Base-by-base conservation (phyloP, 2,888 invertebrate genomes). In the Alloscopus bannaensis region DNA sequence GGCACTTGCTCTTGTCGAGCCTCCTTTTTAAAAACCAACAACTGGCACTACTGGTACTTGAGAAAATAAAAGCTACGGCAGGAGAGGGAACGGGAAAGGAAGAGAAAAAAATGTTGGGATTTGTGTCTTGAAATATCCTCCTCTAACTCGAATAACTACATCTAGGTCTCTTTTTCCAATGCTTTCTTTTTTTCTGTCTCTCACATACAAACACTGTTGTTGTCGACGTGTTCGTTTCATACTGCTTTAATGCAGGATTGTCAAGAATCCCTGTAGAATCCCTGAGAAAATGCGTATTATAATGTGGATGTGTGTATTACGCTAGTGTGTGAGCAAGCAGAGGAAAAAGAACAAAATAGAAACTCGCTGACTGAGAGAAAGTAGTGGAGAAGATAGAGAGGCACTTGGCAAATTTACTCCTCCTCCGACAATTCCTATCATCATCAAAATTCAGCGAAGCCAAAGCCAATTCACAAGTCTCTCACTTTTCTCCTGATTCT, bases 341-440 rank as follows among this genome's bases (percentile, higher is more conserved):
- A 45, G 4, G 45, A 16, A 4, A 68, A 47, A 22, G 70, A 59
- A 59, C n/a, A 45, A 69, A 29, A 6, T 26, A 52, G 50, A 72
- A 40, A 29, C 65, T 45, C 50, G 57, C 57, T 50, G 52, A 70
- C 47, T 20, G 22, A 62, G 71, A 50, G 42, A 71, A 50, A 40
- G 24, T 64, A 31, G 29, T 26, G 66, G 64, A 57, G 45, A 57
- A 55, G 66, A 52, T 62, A 78, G 70, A 78, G 70, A 65, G 70
- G 77, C 70, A 78, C 77, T 78, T 78, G 70, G 77, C 70, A 78
- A 78, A 78, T 78, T 78, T 78, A 78, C 77, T 77, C 69, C 77
- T 70, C 70, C 77, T 78, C 62, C 70, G 70, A 78, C 77, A 78
- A 77, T 69, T 69, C 77, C 60, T 68, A 77, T 77, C 68, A 75